phyloP scores from a whole-genome alignment of 2,888 invertebrate species.

The Zeuzera pyrina region DNA sequence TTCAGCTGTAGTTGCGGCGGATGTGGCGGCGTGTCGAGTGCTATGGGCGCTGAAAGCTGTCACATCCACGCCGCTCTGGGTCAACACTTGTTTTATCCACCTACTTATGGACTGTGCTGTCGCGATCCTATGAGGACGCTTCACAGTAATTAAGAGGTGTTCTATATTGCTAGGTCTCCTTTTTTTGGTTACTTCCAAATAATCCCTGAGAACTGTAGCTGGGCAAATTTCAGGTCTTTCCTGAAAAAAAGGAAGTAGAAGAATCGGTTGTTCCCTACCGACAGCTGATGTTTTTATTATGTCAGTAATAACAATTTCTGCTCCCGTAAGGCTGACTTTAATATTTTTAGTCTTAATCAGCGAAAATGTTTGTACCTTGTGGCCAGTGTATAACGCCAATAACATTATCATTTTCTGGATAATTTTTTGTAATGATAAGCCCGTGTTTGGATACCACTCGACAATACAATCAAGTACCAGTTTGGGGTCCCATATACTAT shows the following conservation, averaged over 20 bases:
- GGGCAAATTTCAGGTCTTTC: background rate
- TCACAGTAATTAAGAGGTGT: background rate
- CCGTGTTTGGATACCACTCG: no score
- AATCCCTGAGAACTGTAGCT: background rate
- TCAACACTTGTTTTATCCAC: conserved; percentile 1
- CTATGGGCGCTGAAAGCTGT: background rate
- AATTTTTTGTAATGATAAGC: no score
- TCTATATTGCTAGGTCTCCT: background rate
- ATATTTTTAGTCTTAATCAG: no score
- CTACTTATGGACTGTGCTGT: background rate
- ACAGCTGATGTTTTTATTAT: no score
- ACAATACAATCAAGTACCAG: no score
- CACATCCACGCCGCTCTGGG: background rate
- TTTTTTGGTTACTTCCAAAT: background rate
- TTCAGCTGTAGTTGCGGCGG: conserved; percentile 9
- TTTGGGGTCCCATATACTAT: no score
- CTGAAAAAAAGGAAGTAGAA: background rate
- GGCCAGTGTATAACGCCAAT: no score
- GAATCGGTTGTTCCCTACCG: background rate
- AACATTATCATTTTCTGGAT: no score
- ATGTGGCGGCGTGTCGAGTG: conserved; percentile 16
- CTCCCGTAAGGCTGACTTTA: no score
- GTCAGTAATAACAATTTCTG: no score
- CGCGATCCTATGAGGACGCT: background rate
- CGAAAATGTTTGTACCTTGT: no score